Evolutionary conservation across 1,140 invertebrate species (phyloP).

Genomic region (Aphaenogaster floridana): DNA sequence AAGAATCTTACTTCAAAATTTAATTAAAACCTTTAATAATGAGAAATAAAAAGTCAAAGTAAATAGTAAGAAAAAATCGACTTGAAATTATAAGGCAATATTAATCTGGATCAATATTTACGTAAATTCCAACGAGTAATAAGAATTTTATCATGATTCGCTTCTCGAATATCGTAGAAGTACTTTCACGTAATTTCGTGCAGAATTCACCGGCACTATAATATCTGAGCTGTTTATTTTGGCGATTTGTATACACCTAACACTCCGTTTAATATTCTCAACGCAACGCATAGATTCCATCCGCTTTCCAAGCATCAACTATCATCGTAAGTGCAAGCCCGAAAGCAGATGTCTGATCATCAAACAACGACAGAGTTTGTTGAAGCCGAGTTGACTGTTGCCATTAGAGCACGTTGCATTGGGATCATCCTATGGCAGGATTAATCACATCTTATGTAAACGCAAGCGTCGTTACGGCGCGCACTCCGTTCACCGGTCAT

Average conservation of each 20-base stretch:
- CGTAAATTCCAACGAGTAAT: background rate
- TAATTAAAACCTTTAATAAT: conserved; percentile 20
- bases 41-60: background rate
- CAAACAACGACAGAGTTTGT: conserved; percentile 54
- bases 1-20: background rate
- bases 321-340: background rate
- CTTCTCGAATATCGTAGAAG: background rate
- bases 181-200: background rate
- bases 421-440: background rate
- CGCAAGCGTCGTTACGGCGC: background rate
- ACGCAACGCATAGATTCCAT: background rate
- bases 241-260: background rate
- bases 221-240: background rate
- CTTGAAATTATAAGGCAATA: background rate
- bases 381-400: conserved; percentile 44
- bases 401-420: conserved; percentile 46
- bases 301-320: background rate
- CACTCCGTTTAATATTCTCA: background rate
- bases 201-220: background rate
- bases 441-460: conserved; percentile 30
- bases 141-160: background rate
- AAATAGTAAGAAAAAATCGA: background rate
- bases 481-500: background rate
- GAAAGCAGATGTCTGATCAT: conserved; percentile 2
- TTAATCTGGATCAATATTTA: background rate